phyloP scores from a whole-genome alignment of 2,888 invertebrate species.

The Melanostoma scalare region DNA sequence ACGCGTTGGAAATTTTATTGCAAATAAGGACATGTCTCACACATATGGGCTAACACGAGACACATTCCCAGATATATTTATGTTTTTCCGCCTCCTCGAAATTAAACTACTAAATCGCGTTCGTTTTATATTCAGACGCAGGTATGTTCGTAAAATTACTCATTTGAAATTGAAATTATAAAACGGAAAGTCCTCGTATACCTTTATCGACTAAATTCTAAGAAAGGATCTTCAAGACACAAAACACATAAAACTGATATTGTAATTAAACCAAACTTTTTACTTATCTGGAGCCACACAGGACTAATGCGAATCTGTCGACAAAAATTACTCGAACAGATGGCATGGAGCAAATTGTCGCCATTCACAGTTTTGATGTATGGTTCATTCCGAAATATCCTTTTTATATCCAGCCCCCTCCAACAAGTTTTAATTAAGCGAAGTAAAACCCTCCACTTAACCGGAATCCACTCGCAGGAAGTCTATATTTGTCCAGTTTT shows the following conservation, averaged over 20 bases:
- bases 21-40: constrained; percentile 24
- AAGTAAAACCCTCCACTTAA: constrained; percentile 6
- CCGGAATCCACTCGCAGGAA: constrained; percentile 25
- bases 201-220: too few species aligned
- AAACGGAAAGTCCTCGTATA: too few species aligned
- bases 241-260: too few species aligned
- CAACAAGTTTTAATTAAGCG: constrained; percentile 33
- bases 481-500: constrained; percentile 13
- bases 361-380: constrained; percentile 47
- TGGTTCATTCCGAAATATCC: constrained; percentile 52
- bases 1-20: constrained; percentile 18
- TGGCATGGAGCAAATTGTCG: constrained; percentile 37
- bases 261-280: neutral
- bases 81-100: neutral
- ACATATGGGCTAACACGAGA: constrained; percentile 16
- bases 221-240: too few species aligned
- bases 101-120: neutral
- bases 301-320: neutral
- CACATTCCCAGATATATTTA: neutral
- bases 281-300: neutral
- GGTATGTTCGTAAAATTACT: too few species aligned
- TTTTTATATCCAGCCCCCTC: neutral
- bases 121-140: neutral
- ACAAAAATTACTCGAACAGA: neutral
- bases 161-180: too few species aligned